Base-by-base conservation (phyloP, 2,113 vertebrate species). In the Trogon surrucura region DNA sequence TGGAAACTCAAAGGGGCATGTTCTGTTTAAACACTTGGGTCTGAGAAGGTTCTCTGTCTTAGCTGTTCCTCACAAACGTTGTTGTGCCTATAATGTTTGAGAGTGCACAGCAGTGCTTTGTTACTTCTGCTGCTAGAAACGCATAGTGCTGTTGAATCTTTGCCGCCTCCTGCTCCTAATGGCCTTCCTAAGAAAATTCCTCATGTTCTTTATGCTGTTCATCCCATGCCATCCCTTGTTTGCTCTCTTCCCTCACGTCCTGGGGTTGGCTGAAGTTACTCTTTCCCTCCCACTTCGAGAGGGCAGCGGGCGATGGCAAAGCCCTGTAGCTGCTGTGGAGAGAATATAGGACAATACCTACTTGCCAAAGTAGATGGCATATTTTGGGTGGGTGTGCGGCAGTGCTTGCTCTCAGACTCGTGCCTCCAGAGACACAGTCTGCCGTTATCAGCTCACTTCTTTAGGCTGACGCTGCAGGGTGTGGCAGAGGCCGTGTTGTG, bases 1-100 rank as follows among this genome's bases (percentile, higher is more conserved):
- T 0, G 2, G 5, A 70, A 84, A 62, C 25, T 54, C 29, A 44
- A 16, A 69, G 34, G 20, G 8, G 13, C 9, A 13, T 0, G 0
- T 66, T 70, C 41, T 91, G 4, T 66, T 47, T 27, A 34, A 66
- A n/a, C 27, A 11, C 8, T 25, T 57, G 12, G 11, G 6, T 56
- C 15, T 82, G 18, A 62, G 30, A 58, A 44, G 8, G 13, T 36
- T 27, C 27, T 69, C 26, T 74, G 6, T 72, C 25, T 41, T 47
- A 48, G 12, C 20, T 54, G 10, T 21, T 74, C 25, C 30, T 80
- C 6, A 38, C 30, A 69, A 65, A 72, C 83, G 21, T 17, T 75
- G 10, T 22, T 50, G 38, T 44, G 17, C 29, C 5, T 44, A 4
- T 53, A 34, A 69, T 6, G 26, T 65, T 38, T 21, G 22, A n/a